Base-by-base conservation (phyloP, 2,113 vertebrate species). In the Telmatochromis sp. region DNA sequence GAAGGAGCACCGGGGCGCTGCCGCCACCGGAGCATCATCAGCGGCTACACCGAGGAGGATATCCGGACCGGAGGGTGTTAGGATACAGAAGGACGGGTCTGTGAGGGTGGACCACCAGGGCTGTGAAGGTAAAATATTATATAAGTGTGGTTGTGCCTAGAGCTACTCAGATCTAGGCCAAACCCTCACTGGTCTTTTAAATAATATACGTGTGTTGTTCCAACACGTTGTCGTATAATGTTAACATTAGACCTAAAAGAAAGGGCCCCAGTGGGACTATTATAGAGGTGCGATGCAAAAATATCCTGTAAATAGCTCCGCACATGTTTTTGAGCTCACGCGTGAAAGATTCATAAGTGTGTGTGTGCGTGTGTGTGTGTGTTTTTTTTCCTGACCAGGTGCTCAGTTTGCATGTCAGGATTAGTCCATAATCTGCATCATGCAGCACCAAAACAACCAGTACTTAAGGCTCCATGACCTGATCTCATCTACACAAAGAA, bases 21-120 rank as follows among this genome's bases (percentile, higher is more conserved):
- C 91, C 40, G 81, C 84, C 75, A 5, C 54, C 31, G 90, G 88
- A 54, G 55, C 88, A 51, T 87, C 95, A 5, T 51, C 85, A 15
- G 23, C 85, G 14, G 78, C 80, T 4, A 45, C 51, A 7, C 49
- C 83, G 45, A 85, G 47, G 21, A 94, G 85, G 85, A 92, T 96
- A 17, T 93, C 92, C 19, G 95, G 96, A 73, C 96, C 97, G 17
- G 94, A 90, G n/a, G 96, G 97, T 79, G 96, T 99, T 75, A 92
- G 95, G 81, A 95, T 99, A 60, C 96, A 96, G 89, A 97, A 88
- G 90, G 98, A 99, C 91, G 98, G 98, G 3, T 90, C 96, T 55
- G 97, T 98, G 90, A 91, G 85, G 35, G 79, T 96, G 81, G 92
- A 93, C 4, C 82, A 86, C 68, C 93, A 86, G 84, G 79, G 40